These are phyloP conservation scores for Penaeus chinensis DNA, from an alignment of 1,140 invertebrate genomes.

Conservation along the genomic window DNA sequence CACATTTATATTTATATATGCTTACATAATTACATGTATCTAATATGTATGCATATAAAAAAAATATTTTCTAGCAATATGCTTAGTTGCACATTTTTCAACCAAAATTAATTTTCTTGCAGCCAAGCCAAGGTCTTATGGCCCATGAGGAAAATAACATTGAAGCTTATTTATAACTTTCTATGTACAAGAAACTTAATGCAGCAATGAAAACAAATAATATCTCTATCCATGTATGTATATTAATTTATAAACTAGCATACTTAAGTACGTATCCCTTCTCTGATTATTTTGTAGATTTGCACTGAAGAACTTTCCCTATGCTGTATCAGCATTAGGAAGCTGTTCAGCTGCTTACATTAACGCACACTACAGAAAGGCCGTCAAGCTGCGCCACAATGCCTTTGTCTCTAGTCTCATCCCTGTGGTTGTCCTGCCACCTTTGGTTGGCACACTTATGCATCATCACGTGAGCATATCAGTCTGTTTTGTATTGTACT, in stretches of 20 bases:
- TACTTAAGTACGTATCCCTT: neutral
- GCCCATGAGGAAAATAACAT: no score
- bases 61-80: no score
- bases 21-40: no score
- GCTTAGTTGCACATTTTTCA: no score
- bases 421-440: constrained; percentile 35
- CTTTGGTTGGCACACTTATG: constrained; percentile 17
- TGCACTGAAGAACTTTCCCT: constrained; percentile 37
- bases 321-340: constrained; percentile 11
- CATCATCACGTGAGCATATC: constrained; percentile 32
- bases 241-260: neutral
- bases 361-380: constrained; percentile 37
- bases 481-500: no score
- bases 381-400: constrained; percentile 24
- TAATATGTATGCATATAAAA: no score
- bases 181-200: no score
- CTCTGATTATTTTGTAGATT: constrained; percentile 21
- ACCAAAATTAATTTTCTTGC: no score
- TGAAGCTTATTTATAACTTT: no score
- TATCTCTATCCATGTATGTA: neutral
- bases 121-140: no score
- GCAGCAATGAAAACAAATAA: no score
- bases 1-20: no score
- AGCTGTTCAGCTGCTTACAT: constrained; percentile 34
- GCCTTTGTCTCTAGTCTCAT: constrained; percentile 20